phyloP scores from a whole-genome alignment of 2,797 vertebrate species.

The Falco cherrug region DNA sequence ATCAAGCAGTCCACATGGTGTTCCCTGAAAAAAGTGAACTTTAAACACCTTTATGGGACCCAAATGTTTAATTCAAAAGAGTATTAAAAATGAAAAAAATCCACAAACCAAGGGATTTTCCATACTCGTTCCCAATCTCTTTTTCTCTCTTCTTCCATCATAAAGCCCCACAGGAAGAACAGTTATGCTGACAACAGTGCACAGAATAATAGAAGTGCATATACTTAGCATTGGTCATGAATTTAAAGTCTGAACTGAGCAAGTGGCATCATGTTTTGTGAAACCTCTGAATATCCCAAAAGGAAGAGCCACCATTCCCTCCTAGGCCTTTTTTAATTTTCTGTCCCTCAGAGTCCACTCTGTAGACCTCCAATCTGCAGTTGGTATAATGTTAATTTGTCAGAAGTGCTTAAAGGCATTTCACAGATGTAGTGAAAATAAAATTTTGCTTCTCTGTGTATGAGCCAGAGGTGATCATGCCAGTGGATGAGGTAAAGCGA shows the following conservation, averaged over 20 bases:
- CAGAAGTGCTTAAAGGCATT: background rate
- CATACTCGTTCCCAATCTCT: background rate
- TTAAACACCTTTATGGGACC: background rate
- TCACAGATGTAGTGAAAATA: background rate
- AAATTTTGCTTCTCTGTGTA: background rate
- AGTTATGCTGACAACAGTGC: background rate
- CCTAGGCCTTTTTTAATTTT: background rate
- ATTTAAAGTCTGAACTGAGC: background rate
- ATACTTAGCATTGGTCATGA: background rate
- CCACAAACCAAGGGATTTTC: background rate
- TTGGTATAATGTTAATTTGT: background rate
- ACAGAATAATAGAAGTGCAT: background rate
- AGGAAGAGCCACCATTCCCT: background rate
- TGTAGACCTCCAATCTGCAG: fast-evolving
- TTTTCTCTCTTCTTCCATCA: background rate
- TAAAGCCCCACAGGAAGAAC: background rate
- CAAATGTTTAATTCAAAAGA: background rate
- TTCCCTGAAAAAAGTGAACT: background rate
- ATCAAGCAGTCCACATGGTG: background rate
- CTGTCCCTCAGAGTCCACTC: background rate
- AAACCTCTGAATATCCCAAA: background rate
- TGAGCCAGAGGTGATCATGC: background rate
- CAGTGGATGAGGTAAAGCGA: background rate
- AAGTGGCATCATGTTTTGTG: background rate
- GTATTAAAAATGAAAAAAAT: background rate